Percentiles rank a stretch among this genome's conserved stretches.
Conservation (phyloP, 2,113 vertebrate species). For the Rissa tridactyla region DNA sequence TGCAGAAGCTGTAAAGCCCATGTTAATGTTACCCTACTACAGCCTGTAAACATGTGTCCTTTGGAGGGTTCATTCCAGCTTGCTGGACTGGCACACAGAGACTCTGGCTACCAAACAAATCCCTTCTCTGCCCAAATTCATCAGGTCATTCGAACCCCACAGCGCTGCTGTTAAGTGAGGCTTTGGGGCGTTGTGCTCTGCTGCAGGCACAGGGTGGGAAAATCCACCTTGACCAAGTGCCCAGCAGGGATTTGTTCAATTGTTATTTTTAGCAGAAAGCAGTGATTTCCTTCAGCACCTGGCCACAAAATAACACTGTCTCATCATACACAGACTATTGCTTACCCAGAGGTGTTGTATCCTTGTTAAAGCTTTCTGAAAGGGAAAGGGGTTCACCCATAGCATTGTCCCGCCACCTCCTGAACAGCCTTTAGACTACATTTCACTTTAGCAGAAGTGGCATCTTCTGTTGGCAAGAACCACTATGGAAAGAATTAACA, state of each 20-base stretch:
- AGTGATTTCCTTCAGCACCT: constrained; percentile 16
- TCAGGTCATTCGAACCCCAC: neutral
- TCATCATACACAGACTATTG: neutral
- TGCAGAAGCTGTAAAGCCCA: neutral
- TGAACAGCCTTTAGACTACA: neutral
- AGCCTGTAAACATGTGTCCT: neutral
- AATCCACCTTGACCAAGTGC: neutral
- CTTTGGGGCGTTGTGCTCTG: neutral
- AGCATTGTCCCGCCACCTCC: neutral
- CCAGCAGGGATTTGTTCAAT: neutral
- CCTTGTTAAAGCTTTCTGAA: neutral
- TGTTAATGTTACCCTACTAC: neutral
- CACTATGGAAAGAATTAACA: neutral
- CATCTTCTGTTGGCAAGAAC: neutral
- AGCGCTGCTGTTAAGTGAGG: neutral
- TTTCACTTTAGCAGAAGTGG: neutral
- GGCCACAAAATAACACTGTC: neutral
- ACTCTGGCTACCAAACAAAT: neutral
- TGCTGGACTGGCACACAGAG: neutral
- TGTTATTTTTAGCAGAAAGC: constrained; percentile 46
- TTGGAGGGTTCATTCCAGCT: neutral
- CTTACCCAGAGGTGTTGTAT: neutral
- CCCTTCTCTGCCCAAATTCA: neutral
- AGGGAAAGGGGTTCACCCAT: neutral
- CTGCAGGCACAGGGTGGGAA: neutral